Evolutionary conservation across 35 echinoderm and acorn worm species (phyloP), one percentile per base, ranked within the genome.

Genomic region (Hemicentrotus pulcherrimus): DNA sequence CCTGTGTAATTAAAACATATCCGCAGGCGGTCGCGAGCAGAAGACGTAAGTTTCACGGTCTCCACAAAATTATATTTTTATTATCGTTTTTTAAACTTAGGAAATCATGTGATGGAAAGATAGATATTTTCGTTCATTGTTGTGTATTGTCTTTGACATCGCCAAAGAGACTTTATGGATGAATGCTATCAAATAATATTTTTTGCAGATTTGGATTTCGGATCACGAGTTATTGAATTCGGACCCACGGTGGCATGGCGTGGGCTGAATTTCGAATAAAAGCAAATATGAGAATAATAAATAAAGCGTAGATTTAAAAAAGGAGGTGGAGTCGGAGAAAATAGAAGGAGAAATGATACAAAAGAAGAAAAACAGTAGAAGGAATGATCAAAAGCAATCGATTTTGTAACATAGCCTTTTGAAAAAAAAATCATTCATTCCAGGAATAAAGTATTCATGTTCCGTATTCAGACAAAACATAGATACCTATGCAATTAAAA

Each of bases 1-100:
- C 65, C 65, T 78, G 65, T 78, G 65, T 78, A 78, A 78, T 78
- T 78, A 78, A 78, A 78, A 78, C 65, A 22, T 78, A 78, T 78
- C 24, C 65, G 2, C 22, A 5, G 65, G 65, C 65, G 28, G 24
- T n/a, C 22, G 7, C 22, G 19, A 22, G 61, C 16, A 78, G 28
- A 78, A 28, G 65, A 78, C 22, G 28, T 78, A 78, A 78, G 65
- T 78, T 78, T 78, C 65, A 78, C 22, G 19, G 65, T 78, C 24
- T n/a, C 18, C 18, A n/a, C 28, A 8, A 78, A 78, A n/a, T 78
- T 78, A 4, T 78, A 78, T 78, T 78, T 28, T 24, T 8, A n/a
- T 78, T 4, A n/a, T 78, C 6, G 65, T 78, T 78, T 18, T 14
- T 78, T 22, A 28, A 78, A 78, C 24, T 59, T 59, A n/a, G 65